Evolutionary conservation across 2,888 invertebrate genomes (phyloP).

Genomic region (Plusia festucae): DNA sequence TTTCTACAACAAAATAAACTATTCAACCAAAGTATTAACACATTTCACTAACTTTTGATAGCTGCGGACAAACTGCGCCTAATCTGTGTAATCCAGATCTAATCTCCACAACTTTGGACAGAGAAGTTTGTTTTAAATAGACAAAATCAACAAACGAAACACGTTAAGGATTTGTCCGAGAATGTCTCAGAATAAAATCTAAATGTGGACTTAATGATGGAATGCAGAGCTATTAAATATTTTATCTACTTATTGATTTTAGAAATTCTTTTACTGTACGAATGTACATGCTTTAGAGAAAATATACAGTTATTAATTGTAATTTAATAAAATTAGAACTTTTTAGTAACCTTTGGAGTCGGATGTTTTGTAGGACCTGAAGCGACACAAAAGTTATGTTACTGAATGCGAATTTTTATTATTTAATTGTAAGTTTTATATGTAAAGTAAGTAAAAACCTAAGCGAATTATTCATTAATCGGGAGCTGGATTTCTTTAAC

Average conservation of each 20-base stretch:
- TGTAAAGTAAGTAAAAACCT: too few species aligned
- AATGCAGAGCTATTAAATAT: slow-evolving; percentile 21
- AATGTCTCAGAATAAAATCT: slow-evolving; percentile 42
- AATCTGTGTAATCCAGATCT: slow-evolving; percentile 42
- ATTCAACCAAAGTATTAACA: slow-evolving; percentile 11
- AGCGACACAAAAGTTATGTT: too few species aligned
- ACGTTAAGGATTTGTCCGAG: slow-evolving; percentile 46
- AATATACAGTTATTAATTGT: too few species aligned
- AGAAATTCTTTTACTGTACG: slow-evolving; percentile 6
- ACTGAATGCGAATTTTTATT: too few species aligned
- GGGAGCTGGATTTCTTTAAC: too few species aligned
- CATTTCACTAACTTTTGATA: slow-evolving; percentile 19
- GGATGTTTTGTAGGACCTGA: too few species aligned
- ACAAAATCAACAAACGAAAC: slow-evolving; percentile 55
- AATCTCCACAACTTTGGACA: slow-evolving; percentile 30
- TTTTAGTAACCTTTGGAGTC: too few species aligned
- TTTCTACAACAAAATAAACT: slow-evolving; percentile 28
- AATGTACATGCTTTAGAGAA: too few species aligned
- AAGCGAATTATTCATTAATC: too few species aligned
- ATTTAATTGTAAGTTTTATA: too few species aligned
- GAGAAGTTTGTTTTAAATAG: slow-evolving; percentile 57
- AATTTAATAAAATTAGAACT: too few species aligned
- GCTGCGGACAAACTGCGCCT: slow-evolving; percentile 20
- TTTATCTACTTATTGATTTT: slow-evolving; percentile 11
- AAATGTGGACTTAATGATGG: slow-evolving; percentile 31